Conservation (phyloP, 2,888 invertebrate genomes). For the Heliconius ethilla region DNA sequence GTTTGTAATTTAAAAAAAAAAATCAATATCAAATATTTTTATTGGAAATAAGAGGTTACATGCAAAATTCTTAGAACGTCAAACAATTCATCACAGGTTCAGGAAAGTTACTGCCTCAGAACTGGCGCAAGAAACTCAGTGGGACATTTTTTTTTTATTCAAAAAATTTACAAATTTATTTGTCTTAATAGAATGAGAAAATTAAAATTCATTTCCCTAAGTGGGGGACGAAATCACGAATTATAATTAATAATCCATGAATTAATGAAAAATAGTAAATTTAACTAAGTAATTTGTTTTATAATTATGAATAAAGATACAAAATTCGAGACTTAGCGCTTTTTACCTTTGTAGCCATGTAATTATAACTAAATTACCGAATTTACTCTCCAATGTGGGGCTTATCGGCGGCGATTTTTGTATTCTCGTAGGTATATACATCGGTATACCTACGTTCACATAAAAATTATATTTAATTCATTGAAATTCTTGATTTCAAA, state of each 20-base stretch:
- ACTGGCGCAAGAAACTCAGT: too few relatives aligned
- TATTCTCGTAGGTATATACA: conserved; percentile 75
- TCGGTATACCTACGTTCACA: conserved; percentile 58
- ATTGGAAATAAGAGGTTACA: too few relatives aligned
- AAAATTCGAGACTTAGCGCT: neutral
- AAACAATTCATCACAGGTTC: too few relatives aligned
- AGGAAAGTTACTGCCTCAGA: too few relatives aligned
- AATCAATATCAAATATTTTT: too few relatives aligned
- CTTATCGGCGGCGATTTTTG: conserved; percentile 68
- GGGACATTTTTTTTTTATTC: too few relatives aligned
- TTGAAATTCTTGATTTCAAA: too few relatives aligned
- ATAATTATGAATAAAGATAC: neutral
- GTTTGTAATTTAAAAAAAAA: too few relatives aligned
- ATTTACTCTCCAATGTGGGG: conserved; percentile 69
- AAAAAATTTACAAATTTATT: neutral
- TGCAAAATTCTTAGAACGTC: too few relatives aligned
- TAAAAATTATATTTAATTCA: conserved; percentile 15
- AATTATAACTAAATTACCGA: conserved; percentile 61
- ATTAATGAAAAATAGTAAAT: too few relatives aligned
- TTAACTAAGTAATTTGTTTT: too few relatives aligned
- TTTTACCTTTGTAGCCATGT: neutral
- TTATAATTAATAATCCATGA: neutral
- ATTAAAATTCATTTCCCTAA: neutral
- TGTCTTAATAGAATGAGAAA: neutral
- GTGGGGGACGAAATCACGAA: neutral